Conservation (phyloP, 2,888 invertebrate species). For the Pheosia tremula region DNA sequence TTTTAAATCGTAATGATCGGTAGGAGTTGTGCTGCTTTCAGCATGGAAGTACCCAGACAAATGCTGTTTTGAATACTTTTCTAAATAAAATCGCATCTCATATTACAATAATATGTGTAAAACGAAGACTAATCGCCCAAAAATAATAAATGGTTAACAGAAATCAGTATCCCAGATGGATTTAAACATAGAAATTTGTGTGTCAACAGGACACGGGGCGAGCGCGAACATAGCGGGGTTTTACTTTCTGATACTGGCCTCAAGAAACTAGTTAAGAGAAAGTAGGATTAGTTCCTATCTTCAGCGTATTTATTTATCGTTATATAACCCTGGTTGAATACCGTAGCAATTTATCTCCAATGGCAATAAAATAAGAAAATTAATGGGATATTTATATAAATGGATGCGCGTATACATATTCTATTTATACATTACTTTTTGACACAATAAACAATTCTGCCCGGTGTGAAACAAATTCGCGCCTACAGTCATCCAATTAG, state of each 20-base stretch:
- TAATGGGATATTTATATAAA: conserved; percentile 28
- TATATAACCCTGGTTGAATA: conserved; percentile 61
- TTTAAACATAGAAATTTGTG: conserved; percentile 74
- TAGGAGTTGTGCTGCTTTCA: too few relatives aligned
- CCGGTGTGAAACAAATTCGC: conserved; percentile 73
- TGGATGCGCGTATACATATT: conserved; percentile 32
- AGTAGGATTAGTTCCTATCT: conserved; percentile 75
- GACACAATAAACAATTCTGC: conserved; percentile 58
- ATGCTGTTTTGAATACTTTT: too few relatives aligned
- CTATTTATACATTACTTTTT: conserved; percentile 48
- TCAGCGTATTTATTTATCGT: conserved; percentile 70
- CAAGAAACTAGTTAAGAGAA: conserved; percentile 83
- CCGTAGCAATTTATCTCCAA: conserved; percentile 29
- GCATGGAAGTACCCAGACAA: too few relatives aligned
- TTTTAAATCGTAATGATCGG: too few relatives aligned
- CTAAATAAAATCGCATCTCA: too few relatives aligned
- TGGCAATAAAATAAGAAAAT: conserved; percentile 28
- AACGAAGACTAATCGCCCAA: not conserved
- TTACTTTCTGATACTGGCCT: conserved; percentile 82
- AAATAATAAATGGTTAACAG: conserved; percentile 26
- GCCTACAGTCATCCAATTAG: conserved; percentile 76
- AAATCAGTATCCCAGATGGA: conserved; percentile 67
- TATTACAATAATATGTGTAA: not conserved
- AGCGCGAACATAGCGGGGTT: conserved; percentile 80
- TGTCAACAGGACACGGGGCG: conserved; percentile 82